Base-by-base conservation (phyloP, 2,888 invertebrate genomes). In the Hirtodrosophila trivittata region DNA sequence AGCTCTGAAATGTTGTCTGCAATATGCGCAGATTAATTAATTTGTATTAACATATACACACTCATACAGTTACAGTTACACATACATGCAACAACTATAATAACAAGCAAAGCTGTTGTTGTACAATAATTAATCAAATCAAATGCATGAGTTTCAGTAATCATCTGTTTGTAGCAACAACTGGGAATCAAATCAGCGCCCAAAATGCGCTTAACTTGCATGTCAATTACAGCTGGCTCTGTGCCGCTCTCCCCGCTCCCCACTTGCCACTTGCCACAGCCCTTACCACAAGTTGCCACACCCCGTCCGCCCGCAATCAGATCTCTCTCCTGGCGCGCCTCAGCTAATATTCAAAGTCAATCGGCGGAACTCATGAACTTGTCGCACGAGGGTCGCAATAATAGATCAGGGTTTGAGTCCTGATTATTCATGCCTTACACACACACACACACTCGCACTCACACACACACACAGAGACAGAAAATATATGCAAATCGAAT, bases 401-500 rank as follows among this genome's bases (percentile, higher is more conserved):
- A 46, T 49, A 72, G 81, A 63, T 70, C 63, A 30, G 54, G 38
- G 66, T 54, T 12, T 14, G 62, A 35, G 56, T 26, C 59, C 39
- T 84, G 70, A 81, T 81, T 81, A 81, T 81, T 84, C 85, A 81
- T 86, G 80, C 80, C 67, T 25, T 38, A 42, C 13, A 42, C 41
- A 25, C 39, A 41, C 10, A 41, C 26, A 41, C 26, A 41, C 38
- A 38, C 21, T 7, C 25, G 26, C 67, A 28, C 35, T 58, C 57
- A 46, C 67, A 54, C 37, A 28, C 39, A 25, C 6, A 41, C 26
- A 41, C 12, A 25, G 16, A 18, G n/a, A 42, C 3, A 14, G 13
- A 52, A 75, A 85, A 75, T 75, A 42, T 78, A 78, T 86, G 80
- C 86, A 81, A 86, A 81, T 81, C 86, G 80, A 86, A 86, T 84